These are phyloP conservation scores for Cassiopea andromeda DNA, from an alignment of 30 jellyfish, hydroid and myxozoan genomes.

Conservation along the genomic window DNA sequence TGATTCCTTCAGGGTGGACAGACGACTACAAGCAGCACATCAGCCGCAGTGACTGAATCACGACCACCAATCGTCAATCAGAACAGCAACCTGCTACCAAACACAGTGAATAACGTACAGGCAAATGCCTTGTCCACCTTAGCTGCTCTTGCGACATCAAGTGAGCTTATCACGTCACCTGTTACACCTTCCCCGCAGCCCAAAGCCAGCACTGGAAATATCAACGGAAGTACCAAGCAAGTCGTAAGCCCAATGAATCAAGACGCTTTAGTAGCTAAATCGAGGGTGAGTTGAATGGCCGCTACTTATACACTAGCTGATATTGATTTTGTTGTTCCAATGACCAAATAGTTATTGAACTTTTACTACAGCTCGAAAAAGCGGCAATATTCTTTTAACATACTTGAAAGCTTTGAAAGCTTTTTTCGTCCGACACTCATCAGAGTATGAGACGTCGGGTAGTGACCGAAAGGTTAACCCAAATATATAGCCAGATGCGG, in stretches of 20 bases:
- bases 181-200: conserved; percentile 11
- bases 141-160: conserved; percentile 98
- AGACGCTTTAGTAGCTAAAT: conserved; percentile 16
- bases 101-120: conserved; percentile 76
- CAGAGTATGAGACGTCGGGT: too few relatives aligned
- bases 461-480: too few relatives aligned
- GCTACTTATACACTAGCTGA: too few relatives aligned
- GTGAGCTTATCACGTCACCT: conserved; percentile 45
- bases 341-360: too few relatives aligned
- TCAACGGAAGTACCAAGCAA: conserved; percentile 43
- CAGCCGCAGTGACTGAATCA: conserved; percentile 62
- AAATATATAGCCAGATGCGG: too few relatives aligned
- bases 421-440: too few relatives aligned
- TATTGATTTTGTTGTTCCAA: too few relatives aligned
- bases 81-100: conserved; percentile 39
- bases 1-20: conserved; percentile 39
- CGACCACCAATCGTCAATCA: conserved; percentile 28
- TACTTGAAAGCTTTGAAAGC: too few relatives aligned
- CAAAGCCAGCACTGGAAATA: conserved; percentile 11
- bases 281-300: conserved; percentile 31
- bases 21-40: conserved; percentile 56
- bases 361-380: too few relatives aligned
- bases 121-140: conserved; percentile 92
- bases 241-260: background rate
- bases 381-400: too few relatives aligned